Base-by-base conservation (phyloP, 2,113 vertebrate species). In the Electrona antarctica region DNA sequence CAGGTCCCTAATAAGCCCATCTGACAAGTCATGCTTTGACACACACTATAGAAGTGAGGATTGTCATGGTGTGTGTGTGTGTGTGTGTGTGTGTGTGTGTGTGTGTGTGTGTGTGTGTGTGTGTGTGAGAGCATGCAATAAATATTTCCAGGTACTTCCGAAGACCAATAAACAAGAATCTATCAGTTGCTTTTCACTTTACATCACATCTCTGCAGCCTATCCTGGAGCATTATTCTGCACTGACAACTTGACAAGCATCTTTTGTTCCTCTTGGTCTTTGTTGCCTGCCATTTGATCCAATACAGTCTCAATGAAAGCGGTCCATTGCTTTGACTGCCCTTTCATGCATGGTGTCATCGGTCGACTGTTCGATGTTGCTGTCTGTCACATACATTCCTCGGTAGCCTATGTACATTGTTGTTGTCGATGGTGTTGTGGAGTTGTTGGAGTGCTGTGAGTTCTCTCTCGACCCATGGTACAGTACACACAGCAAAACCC, bases 111-210 rank as follows among this genome's bases (percentile, higher is more conserved):
- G 21, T 21, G 21, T 21, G 21, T 21, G 21, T 21, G 21, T 68
- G 63, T 85, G 60, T 80, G 84, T 78, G 83, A 33, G 82, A 88
- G 86, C 90, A 92, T 91, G 89, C 90, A 80, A 71, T 77, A 76
- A 70, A 81, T 64, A 71, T 74, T 71, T 74, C 73, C 76, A 74
- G 64, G 63, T 9, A 69, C 81, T 59, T 75, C 67, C 70, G 50
- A 60, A 70, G 63, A 73, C 47, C 56, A 55, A 66, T 51, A 45
- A 15, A 67, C 48, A 55, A 69, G 8, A 15, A 13, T 48, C 64
- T 33, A 60, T 15, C 14, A 12, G 33, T 48, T 49, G 55, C 68
- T 67, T 48, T 59, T 52, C 52, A 14, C 57, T 48, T 56, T 50
- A 63, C 29, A 9, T 50, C 6, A 65, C 52, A 54, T 13, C 21